Evolutionary conservation across 1,140 invertebrate genomes (phyloP), one percentile per base, ranked within the genome.

Genomic region (Drosophila punjabiensis): DNA sequence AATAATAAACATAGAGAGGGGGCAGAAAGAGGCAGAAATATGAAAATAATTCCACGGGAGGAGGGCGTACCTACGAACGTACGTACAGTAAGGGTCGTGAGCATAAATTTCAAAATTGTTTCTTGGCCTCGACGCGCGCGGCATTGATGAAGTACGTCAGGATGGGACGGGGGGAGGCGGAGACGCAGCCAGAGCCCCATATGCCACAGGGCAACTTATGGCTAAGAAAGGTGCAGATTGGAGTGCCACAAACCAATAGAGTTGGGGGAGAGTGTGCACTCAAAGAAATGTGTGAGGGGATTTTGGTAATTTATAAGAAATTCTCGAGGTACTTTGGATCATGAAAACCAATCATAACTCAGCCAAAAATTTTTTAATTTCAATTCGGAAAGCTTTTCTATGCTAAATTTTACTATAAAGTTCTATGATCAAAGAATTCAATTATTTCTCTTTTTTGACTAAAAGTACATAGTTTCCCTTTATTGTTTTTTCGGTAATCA

Each of bases 101-200:
- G 86, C 82, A 90, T 89, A 90, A 86, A 89, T 89, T 89, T 89
- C 59, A 63, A 90, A 89, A 89, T 89, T 90, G 82, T 89, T 89
- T 90, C 67, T 76, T 81, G 60, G 80, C 78, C 81, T 76, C 66
- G 66, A 30, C 48, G 37, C 70, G 59, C 71, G 78, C 70, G 64
- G 67, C 80, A 76, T 82, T 77, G 83, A 87, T 87, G 83, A 83
- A 88, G 80, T 83, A 73, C 76, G 76, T 83, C 76, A 69, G 67
- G 48, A 61, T 56, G 53, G 52, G 39, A n/a, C 14, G 48, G 16
- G 14, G 24, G 24, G 10, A 35, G 24, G 39, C 35, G 37, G 45
- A 39, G 48, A 60, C 45, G 48, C 20, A 37, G 53, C 53, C 53
- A 59, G 24, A 59, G 86, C 81, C 84, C 83, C 85, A 90, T 90